phyloP scores from a whole-genome alignment of 2,888 invertebrate genomes.

The Onthophagus sagittarius region DNA sequence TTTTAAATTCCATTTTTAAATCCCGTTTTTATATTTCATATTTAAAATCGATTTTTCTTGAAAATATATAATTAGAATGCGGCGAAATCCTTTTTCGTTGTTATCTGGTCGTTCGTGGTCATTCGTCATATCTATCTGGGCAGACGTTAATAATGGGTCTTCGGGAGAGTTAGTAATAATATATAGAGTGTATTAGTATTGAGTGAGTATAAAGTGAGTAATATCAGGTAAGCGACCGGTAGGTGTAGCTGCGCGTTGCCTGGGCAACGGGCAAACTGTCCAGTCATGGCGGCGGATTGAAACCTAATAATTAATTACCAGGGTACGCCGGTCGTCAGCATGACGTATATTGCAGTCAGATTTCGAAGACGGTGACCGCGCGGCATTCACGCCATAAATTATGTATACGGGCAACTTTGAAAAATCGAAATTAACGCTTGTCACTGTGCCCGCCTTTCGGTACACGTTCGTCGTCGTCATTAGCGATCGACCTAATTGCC shows the following conservation, averaged over 20 bases:
- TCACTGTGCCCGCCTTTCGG: conserved; percentile 1
- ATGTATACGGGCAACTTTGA: conserved; percentile 13
- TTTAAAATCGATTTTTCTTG: too few species aligned
- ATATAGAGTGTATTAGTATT: too few species aligned
- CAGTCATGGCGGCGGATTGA: conserved; percentile 46
- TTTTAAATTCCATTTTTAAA: background rate
- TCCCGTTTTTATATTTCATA: background rate
- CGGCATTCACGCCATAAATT: conserved; percentile 17
- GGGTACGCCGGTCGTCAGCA: conserved; percentile 36
- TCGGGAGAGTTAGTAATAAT: conserved; percentile 27
- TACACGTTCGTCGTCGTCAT: background rate
- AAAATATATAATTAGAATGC: background rate
- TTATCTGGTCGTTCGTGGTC: background rate
- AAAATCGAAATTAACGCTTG: conserved; percentile 19
- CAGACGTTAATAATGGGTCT: conserved; percentile 4
- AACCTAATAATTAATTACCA: conserved; percentile 48
- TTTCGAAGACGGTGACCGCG: conserved; percentile 26
- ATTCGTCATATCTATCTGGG: background rate
- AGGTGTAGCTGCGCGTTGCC: conserved; percentile 42
- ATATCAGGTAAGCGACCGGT: conserved; percentile 38
- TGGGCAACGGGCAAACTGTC: conserved; percentile 39
- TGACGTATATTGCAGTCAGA: conserved; percentile 35
- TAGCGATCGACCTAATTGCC: background rate
- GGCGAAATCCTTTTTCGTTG: background rate
- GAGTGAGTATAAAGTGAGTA: too few species aligned